Evolutionary conservation across 2,113 vertebrate species (phyloP).

Genomic region (Dipodomys ordii): DNA sequence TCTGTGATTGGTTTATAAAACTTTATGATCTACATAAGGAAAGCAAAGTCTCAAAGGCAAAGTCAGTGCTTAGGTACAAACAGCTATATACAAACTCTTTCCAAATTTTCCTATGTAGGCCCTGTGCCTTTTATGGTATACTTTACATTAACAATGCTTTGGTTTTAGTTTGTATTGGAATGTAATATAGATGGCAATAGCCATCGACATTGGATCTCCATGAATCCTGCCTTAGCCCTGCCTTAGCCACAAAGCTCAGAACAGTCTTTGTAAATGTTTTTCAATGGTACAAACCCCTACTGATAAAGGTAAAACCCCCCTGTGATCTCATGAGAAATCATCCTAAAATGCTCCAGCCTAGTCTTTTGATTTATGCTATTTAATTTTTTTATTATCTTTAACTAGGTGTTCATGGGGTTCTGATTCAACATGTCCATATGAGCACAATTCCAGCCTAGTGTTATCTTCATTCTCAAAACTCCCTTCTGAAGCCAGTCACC

Average conservation of each 20-base stretch:
- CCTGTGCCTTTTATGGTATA: constrained; percentile 33
- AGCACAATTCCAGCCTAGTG: not conserved
- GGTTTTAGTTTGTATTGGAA: constrained; percentile 3
- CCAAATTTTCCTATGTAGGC: not conserved
- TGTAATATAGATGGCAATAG: not conserved
- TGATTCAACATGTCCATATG: too few relatives aligned
- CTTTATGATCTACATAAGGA: constrained; percentile 31
- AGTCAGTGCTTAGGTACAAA: constrained; percentile 26
- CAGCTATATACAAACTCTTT: constrained; percentile 24
- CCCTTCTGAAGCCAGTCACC: too few relatives aligned
- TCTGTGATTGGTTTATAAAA: not conserved
- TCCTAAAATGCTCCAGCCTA: not conserved
- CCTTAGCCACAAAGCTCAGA: not conserved
- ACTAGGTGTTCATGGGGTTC: too few relatives aligned
- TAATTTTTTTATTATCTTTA: too few relatives aligned
- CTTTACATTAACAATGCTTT: constrained; percentile 40
- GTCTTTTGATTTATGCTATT: too few relatives aligned
- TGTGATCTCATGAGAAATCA: not conserved
- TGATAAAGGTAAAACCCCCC: constrained; percentile 25
- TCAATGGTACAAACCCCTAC: not conserved
- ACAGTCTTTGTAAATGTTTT: not conserved
- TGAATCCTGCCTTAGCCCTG: not conserved
- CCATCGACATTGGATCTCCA: not conserved
- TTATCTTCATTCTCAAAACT: constrained; percentile 29
- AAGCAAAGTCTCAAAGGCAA: constrained; percentile 52